These are phyloP conservation scores for Xiphorhynchus erythropygius DNA, from an alignment of 2,797 vertebrate species.

Conservation along the genomic window DNA sequence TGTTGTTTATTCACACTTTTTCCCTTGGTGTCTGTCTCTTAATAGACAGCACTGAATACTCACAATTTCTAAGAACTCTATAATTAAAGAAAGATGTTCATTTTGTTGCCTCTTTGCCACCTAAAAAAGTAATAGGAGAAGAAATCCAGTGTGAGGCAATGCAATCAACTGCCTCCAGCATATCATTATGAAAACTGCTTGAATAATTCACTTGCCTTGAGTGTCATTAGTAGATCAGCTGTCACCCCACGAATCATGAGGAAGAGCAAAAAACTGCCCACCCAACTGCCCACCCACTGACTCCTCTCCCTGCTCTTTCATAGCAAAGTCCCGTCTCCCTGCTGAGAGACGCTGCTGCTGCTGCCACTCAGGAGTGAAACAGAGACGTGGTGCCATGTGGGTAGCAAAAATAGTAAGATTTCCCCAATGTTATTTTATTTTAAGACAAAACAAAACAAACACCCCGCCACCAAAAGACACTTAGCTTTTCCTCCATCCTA, in stretches of 20 bases:
- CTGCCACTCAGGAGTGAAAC: neutral
- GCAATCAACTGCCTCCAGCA: neutral
- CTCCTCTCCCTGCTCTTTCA: neutral
- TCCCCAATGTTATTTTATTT: neutral
- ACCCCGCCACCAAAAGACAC: neutral
- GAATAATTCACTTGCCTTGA: conserved; percentile 61
- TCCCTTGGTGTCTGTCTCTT: neutral
- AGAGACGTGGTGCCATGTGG: neutral
- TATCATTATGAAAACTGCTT: conserved; percentile 7
- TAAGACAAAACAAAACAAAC: neutral
- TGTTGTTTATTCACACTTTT: conserved; percentile 44
- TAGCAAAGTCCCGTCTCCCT: neutral
- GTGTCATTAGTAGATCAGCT: conserved; percentile 3
- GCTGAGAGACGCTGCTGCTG: neutral
- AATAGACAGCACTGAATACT: neutral
- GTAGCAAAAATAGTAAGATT: neutral
- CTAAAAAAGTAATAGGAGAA: neutral
- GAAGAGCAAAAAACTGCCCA: neutral
- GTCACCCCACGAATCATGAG: neutral
- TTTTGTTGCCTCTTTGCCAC: neutral
- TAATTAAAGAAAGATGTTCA: neutral
- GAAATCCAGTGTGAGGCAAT: neutral
- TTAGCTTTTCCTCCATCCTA: neutral
- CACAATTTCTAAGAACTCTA: neutral
- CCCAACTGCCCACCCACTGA: neutral